Percentiles rank a stretch among this genome's conserved stretches.
Conservation (phyloP, 2,888 invertebrate species). For the Caenorhabditis sp. region DNA sequence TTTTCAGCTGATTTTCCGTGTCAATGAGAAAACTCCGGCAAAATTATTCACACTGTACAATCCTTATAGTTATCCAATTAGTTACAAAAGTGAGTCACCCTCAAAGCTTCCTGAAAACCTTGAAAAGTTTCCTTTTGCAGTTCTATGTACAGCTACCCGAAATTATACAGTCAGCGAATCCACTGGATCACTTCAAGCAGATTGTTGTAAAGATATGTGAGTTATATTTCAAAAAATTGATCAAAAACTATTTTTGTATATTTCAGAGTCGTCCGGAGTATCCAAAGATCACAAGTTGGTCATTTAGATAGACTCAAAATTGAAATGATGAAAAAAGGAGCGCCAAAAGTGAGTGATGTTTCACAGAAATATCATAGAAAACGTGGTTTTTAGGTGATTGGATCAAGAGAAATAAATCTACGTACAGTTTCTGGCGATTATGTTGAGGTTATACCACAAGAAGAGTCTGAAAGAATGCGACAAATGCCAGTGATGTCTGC, state of each 20-base stretch:
- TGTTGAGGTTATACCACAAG: slow-evolving; percentile 9
- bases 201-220: slow-evolving; percentile 50
- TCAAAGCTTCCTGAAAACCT: background rate
- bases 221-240: slow-evolving; percentile 10
- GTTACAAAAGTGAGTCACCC: slow-evolving; percentile 38
- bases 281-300: slow-evolving; percentile 29
- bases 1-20: slow-evolving; percentile 35
- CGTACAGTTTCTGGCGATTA: slow-evolving; percentile 12
- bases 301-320: slow-evolving; percentile 39
- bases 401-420: slow-evolving; percentile 15
- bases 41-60: slow-evolving; percentile 47
- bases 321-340: slow-evolving; percentile 27
- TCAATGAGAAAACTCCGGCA: slow-evolving; percentile 28
- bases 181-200: slow-evolving; percentile 27
- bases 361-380: too few species aligned
- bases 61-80: slow-evolving; percentile 42
- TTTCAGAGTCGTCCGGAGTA: slow-evolving; percentile 46
- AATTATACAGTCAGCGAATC: slow-evolving; percentile 41
- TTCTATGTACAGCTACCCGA: slow-evolving; percentile 45
- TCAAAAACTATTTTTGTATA: background rate
- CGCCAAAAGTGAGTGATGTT: slow-evolving; percentile 21
- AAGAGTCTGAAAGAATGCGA: background rate
- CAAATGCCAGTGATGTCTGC: slow-evolving; percentile 15
- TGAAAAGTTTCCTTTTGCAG: slow-evolving; percentile 23
- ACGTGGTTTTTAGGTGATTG: slow-evolving; percentile 16